These are phyloP conservation scores for Hypercompe scribonia DNA, from an alignment of 2,888 invertebrate genomes.

Conservation along the genomic window DNA sequence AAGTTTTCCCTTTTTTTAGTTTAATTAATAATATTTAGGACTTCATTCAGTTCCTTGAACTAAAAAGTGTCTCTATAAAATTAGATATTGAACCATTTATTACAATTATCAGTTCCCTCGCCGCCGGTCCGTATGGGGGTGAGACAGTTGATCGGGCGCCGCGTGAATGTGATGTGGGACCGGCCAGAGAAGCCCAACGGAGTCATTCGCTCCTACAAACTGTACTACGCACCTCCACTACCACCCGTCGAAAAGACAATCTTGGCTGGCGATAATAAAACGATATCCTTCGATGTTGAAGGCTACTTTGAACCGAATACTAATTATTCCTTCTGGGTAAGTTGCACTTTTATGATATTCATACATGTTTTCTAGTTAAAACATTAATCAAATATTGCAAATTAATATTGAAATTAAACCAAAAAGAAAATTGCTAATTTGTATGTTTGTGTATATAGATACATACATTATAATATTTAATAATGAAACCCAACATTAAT, in stretches of 20 bases:
- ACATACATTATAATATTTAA: no score
- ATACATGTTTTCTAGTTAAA: not conserved
- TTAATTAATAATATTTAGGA: not conserved
- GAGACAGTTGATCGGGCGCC: slow-evolving; percentile 87
- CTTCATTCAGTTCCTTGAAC: no score
- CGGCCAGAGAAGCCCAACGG: slow-evolving; percentile 89
- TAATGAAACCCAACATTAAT: no score
- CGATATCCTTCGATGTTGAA: slow-evolving; percentile 81
- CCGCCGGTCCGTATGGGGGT: slow-evolving; percentile 89
- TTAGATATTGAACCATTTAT: not conserved
- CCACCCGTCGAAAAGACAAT: slow-evolving; percentile 83
- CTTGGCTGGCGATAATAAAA: slow-evolving; percentile 66
- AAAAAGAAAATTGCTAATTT: not conserved
- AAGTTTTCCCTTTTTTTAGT: no score
- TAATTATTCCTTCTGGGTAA: slow-evolving; percentile 91
- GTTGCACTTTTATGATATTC: slow-evolving; percentile 41
- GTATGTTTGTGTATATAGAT: not conserved
- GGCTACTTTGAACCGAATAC: slow-evolving; percentile 84
- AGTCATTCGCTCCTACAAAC: slow-evolving; percentile 87
- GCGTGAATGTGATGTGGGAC: slow-evolving; percentile 90
- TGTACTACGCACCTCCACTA: slow-evolving; percentile 89
- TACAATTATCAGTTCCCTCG: slow-evolving; percentile 85
- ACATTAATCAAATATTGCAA: not conserved
- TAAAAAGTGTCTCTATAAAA: no score
- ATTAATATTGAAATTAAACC: not conserved